A percentile compares a stretch with the other conserved stretches of the same genome.
Evolutionary conservation across 2,113 vertebrate genomes (phyloP).

Genomic region (Cygnus buccinator): DNA sequence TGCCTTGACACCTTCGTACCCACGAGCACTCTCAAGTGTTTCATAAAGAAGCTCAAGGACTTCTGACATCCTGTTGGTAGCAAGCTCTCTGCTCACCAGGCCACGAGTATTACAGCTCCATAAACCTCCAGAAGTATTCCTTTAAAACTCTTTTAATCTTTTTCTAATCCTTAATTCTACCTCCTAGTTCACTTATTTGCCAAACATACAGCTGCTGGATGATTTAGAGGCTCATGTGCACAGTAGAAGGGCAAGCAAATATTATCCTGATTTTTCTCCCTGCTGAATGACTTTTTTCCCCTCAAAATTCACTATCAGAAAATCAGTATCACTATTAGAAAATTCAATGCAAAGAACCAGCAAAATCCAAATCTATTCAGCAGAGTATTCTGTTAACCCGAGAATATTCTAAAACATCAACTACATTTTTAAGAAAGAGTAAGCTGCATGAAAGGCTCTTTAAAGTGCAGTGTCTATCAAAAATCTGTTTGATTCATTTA

Average conservation of each 20-base stretch:
- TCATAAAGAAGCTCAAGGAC: background rate
- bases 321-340: background rate
- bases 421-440: background rate
- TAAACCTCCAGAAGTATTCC: background rate
- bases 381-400: background rate
- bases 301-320: background rate
- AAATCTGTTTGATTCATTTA: background rate
- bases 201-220: constrained; percentile 7
- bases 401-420: background rate
- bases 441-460: background rate
- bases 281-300: background rate
- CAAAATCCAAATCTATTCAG: background rate
- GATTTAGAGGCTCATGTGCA: constrained; percentile 2
- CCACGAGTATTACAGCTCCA: background rate
- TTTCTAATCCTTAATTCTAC: background rate
- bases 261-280: background rate
- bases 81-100: background rate
- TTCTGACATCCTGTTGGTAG: background rate
- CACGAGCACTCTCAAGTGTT: background rate
- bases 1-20: background rate
- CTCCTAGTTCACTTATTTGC: background rate
- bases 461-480: background rate
- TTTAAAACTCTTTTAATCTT: background rate
- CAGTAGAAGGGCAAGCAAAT: constrained; percentile 8
- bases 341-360: background rate